phyloP scores from a whole-genome alignment of 2,113 vertebrate species.

The Halcyon malimbica region DNA sequence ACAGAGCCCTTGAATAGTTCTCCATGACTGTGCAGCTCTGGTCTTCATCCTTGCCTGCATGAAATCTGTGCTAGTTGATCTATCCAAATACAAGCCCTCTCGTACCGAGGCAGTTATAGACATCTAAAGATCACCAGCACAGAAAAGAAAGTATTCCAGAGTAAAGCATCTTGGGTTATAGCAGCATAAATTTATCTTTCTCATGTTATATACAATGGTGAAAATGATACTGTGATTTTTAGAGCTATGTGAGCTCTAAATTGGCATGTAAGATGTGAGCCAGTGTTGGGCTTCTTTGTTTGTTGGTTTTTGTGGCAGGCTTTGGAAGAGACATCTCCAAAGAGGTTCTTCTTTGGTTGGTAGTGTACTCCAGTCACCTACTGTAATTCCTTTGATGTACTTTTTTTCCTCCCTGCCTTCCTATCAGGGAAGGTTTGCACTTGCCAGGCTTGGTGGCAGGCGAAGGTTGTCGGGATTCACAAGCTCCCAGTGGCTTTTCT shows the following conservation, averaged over 20 bases:
- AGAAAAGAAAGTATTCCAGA: background rate
- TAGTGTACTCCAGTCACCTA: background rate
- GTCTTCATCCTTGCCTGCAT: background rate
- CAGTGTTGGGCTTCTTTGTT: background rate
- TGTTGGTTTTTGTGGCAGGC: background rate
- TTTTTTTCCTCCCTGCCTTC: background rate
- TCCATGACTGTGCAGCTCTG: background rate
- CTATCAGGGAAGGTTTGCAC: background rate
- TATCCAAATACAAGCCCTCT: background rate
- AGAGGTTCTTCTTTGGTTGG: background rate
- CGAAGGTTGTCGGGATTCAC: background rate
- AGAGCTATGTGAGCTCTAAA: background rate
- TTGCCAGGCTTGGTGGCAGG: background rate
- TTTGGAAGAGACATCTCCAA: background rate
- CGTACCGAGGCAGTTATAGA: background rate
- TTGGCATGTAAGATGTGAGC: background rate
- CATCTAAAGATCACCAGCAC: background rate
- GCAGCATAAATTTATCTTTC: background rate
- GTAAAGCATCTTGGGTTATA: accelerated
- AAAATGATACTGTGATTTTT: background rate
- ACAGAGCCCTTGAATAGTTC: background rate
- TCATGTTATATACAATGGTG: background rate
- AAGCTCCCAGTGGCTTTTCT: background rate
- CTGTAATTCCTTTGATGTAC: background rate
- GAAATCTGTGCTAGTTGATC: background rate